phyloP scores from a whole-genome alignment of 2,888 invertebrate genomes.

The Acleris literana region DNA sequence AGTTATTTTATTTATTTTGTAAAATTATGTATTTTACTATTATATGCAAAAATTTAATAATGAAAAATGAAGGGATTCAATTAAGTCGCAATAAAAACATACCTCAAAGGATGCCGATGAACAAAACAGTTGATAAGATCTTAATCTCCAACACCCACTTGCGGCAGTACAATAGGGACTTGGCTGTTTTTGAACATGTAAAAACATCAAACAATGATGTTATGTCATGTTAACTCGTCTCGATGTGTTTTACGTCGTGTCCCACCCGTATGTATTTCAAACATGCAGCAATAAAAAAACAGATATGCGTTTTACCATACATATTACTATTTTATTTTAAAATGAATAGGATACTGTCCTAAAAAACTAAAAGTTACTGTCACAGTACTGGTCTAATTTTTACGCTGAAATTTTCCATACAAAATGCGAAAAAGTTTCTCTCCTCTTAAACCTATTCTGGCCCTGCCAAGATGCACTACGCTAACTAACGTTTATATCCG shows the following conservation, averaged over 20 bases:
- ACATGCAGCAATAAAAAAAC: constrained; percentile 35
- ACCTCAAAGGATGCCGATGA: constrained; percentile 63
- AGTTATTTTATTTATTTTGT: too few species aligned
- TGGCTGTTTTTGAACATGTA: constrained; percentile 52
- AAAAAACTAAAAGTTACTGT: too few species aligned
- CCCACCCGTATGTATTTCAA: constrained; percentile 39
- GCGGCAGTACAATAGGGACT: constrained; percentile 55
- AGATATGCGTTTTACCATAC: constrained; percentile 1
- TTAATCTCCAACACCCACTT: constrained; percentile 68
- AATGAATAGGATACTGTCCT: too few species aligned
- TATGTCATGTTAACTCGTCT: constrained; percentile 61
- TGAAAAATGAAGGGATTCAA: constrained; percentile 37
- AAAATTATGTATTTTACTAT: too few species aligned
- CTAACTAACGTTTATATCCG: too few species aligned
- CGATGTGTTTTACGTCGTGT: constrained; percentile 64
- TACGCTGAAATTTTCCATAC: too few species aligned
- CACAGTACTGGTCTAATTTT: too few species aligned
- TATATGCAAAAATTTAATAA: constrained; percentile 12
- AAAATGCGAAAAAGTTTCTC: too few species aligned
- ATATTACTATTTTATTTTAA: too few species aligned
- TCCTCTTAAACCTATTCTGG: too few species aligned
- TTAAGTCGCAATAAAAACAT: constrained; percentile 44
- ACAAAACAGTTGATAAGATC: constrained; percentile 69
- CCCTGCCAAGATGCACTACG: too few species aligned
- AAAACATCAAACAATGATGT: constrained; percentile 68